These are phyloP conservation scores for Toxotes lorentzi DNA, from an alignment of 2,797 vertebrate genomes.

Conservation along the genomic window DNA sequence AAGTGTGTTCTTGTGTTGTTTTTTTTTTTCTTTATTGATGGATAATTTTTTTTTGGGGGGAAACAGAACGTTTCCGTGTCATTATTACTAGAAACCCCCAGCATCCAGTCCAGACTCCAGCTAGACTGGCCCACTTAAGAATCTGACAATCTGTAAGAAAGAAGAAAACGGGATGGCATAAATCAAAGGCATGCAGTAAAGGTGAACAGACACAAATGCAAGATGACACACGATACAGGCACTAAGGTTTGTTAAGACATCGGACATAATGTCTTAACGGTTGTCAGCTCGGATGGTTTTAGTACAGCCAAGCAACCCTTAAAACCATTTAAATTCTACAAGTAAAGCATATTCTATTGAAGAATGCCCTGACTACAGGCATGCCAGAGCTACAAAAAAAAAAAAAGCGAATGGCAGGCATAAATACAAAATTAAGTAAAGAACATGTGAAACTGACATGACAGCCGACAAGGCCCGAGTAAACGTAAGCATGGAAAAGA, in stretches of 20 bases:
- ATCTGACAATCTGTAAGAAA: conserved; percentile 97
- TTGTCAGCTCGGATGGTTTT: conserved; percentile 37
- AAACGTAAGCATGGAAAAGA: conserved; percentile 3
- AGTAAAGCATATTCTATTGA: conserved; percentile 27
- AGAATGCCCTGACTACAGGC: conserved; percentile 19
- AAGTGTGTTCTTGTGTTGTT: conserved; percentile 34
- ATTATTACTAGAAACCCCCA: conserved; percentile 87
- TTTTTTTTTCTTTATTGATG: conserved; percentile 62
- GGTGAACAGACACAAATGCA: conserved; percentile 76
- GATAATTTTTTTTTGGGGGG: conserved; percentile 68
- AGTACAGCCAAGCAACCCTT: conserved; percentile 34
- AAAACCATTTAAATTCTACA: conserved; percentile 19
- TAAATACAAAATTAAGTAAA: conserved; percentile 9
- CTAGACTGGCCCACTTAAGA: conserved; percentile 93
- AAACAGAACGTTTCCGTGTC: conserved; percentile 75
- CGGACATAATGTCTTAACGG: conserved; percentile 24
- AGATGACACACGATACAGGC: conserved; percentile 57
- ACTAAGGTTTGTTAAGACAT: conserved; percentile 28
- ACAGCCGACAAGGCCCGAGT: conserved; percentile 5
- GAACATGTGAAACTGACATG: conserved; percentile 1
- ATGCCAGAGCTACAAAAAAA: conserved; percentile 50
- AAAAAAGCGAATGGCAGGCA: conserved; percentile 25
- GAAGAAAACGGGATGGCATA: conserved; percentile 91
- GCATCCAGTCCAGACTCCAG: conserved; percentile 93
- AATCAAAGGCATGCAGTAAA: conserved; percentile 87